Conservation (phyloP, 2,113 vertebrate species). For the Pedetes capensis region DNA sequence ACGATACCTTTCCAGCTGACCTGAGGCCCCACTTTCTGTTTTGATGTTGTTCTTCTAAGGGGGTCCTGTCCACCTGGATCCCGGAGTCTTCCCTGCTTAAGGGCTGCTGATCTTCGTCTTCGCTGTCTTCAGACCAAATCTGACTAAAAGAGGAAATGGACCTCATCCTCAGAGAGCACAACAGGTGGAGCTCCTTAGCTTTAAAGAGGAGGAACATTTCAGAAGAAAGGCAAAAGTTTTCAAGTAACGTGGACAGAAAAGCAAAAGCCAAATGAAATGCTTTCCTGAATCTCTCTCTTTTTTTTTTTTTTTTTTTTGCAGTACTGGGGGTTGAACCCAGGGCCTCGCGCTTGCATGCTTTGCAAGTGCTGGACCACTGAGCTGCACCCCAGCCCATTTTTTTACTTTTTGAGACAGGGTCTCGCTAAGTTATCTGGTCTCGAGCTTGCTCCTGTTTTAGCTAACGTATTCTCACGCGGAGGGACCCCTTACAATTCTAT, state of each 20-base stretch:
- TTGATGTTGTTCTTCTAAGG: slow-evolving; percentile 92
- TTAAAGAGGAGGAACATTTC: slow-evolving; percentile 23
- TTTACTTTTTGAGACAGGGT: too few species aligned
- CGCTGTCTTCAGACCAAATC: slow-evolving; percentile 97
- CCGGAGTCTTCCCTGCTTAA: slow-evolving; percentile 97
- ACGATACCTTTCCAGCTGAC: slow-evolving; percentile 84
- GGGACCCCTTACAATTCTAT: neutral
- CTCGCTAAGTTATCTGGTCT: too few species aligned
- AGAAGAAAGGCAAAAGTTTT: neutral
- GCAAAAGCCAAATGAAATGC: neutral
- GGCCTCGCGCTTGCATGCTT: too few species aligned
- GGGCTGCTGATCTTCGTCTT: slow-evolving; percentile 91
- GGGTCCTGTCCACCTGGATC: slow-evolving; percentile 96
- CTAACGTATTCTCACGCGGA: neutral
- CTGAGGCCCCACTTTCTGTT: slow-evolving; percentile 82
- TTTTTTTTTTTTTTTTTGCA: too few species aligned
- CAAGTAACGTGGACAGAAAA: neutral
- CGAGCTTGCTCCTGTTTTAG: neutral
- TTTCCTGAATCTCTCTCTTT: too few species aligned
- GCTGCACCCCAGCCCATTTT: too few species aligned
- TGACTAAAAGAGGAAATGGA: slow-evolving; percentile 69
- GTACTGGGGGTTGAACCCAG: too few species aligned
- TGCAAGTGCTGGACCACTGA: too few species aligned
- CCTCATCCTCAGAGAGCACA: neutral
- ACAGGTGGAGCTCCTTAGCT: neutral